Evolutionary conservation across 2,113 vertebrate genomes (phyloP), one percentile per base, ranked within the genome.

Genomic region (Urocynchramus pylzowi): DNA sequence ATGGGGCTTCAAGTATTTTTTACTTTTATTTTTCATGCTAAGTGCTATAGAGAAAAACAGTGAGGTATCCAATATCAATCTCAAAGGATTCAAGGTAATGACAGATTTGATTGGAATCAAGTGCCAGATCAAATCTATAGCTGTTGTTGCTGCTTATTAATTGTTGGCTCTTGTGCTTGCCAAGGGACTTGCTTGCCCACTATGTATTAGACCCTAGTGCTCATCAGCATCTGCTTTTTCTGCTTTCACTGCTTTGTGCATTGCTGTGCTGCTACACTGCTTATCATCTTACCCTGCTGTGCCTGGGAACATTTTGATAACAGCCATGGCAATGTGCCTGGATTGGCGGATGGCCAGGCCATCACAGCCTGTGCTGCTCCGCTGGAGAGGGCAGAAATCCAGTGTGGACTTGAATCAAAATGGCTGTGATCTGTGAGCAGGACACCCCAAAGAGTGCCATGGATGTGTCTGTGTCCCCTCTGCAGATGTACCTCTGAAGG

Each of bases 271-370:
- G 17, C 23, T 39, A 3, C 63, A 19, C 42, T 81, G 54, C 42
- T 44, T 61, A 13, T 75, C 22, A 7, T 56, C 49, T 30, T 37
- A 49, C 27, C 49, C 41, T 50, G 47, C 76, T 54, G 31, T 63
- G 71, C 63, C 61, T 80, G 77, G 77, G 77, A 80, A 56, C 50
- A 37, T 67, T 75, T 37, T 92, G 83, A 76, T 69, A 81, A 69
- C 19, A n/a, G 10, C 28, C 4, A 3, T 39, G 83, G 80, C 73
- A 57, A 16, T 18, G 23, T 0, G 50, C 80, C 50, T 64, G 37
- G 37, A 50, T 65, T 64, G 80, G 76, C 69, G 16, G 20, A 30
- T 44, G 28, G 42, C 76, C 83, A 76, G 69, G 54, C 20, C 49
- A 56, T 31, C 28, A 2, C 27, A 56, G 50, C 33, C 42, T 67